Base-by-base conservation (phyloP, 2,888 invertebrate genomes). In the Hyalella azteca region DNA sequence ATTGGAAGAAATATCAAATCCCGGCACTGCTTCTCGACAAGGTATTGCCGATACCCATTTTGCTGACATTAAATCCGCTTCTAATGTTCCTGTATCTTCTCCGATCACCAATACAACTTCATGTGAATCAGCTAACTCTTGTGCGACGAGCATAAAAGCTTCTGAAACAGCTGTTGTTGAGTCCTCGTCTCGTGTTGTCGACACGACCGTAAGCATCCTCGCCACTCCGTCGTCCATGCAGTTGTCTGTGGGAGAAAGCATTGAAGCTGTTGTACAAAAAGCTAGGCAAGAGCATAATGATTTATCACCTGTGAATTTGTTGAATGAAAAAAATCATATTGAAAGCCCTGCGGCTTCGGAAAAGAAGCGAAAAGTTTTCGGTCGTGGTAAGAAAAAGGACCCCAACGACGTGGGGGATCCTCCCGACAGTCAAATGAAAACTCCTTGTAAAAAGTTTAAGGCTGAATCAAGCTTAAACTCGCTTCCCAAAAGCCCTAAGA, bases 221-320 rank as follows among this genome's bases (percentile, higher is more conserved):
- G 82, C 77, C 48, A 73, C 79, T 45, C 73, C 77, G 36, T 81
- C 81, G 9, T 66, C 66, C 50, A 77, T 79, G 48, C 81, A 83
- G 22, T 76, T 78, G 45, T 81, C 81, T 22, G 83, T 83, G 15
- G 83, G 81, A 19, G 81, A 81, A 48, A 83, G 81, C 73, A 83
- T 83, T 45, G 83, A 83, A 66, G 79, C 83, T 45, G 83, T 83
- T 26, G 75, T 83, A 26, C 80, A 81, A 39, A 59, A 79, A 54
- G 81, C 83, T 19, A 75, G 82, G 15, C 79, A 79, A 41, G 82
- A 81, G 41, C 80, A 80, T 32, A 73, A 50, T 0, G 29, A 19
- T 13, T 79, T 79, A 54, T 79, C 78, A 13, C 41, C 32, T 29
- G 22, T 40, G 13, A 81, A 78, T n/a, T 19, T 48, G 19, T 49